Evolutionary conservation across 2,113 vertebrate genomes (phyloP).

Genomic region (Raja brachyura): DNA sequence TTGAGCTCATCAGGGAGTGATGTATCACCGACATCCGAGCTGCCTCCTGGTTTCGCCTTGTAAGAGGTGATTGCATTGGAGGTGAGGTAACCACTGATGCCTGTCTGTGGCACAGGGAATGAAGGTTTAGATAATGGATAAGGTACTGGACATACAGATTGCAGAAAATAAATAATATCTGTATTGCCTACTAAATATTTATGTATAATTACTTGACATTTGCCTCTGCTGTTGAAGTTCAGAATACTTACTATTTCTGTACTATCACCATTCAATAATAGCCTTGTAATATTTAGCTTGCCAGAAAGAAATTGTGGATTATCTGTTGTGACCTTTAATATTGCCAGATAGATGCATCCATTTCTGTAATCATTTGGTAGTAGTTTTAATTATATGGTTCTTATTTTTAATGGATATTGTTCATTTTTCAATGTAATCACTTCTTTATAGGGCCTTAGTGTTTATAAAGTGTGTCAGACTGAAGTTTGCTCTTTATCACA

Average conservation of each 20-base stretch:
- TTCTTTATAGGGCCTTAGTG: not conserved
- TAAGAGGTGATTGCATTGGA: too few species aligned
- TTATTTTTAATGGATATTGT: not conserved
- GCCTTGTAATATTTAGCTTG: not conserved
- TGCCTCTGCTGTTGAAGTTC: not conserved
- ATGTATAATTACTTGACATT: not conserved
- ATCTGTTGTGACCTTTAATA: not conserved
- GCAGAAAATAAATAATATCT: not conserved
- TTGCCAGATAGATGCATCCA: not conserved
- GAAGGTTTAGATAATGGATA: too few species aligned
- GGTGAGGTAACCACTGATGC: too few species aligned
- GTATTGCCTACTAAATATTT: not conserved
- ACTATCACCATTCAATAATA: not conserved
- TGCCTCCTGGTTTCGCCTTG: too few species aligned
- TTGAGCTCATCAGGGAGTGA: too few species aligned
- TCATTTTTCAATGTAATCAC: not conserved
- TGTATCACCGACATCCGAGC: too few species aligned
- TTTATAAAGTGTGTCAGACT: not conserved
- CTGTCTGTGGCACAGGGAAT: too few species aligned
- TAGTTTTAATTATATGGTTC: not conserved
- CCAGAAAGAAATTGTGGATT: not conserved
- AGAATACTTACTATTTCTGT: not conserved
- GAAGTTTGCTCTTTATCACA: not conserved
- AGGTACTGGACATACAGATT: too few species aligned
- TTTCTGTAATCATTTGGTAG: not conserved